phyloP scores from a whole-genome alignment of 23 tunicate species.

The Halocynthia roretzi region DNA sequence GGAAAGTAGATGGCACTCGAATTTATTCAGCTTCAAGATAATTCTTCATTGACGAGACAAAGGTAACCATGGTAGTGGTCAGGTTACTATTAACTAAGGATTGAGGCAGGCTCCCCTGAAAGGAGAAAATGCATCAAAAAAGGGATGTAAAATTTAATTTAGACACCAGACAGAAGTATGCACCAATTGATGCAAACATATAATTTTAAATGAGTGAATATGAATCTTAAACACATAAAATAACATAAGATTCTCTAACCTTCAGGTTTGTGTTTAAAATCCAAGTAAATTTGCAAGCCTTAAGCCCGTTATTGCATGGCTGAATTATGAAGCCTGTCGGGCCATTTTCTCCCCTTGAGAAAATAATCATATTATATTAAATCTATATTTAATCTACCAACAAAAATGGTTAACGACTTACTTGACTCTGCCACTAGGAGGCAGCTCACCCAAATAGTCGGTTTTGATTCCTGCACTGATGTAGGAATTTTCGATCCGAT shows the following conservation, averaged over 20 bases:
- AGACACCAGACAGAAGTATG: too few relatives aligned
- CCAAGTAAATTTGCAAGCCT: slow-evolving; percentile 56
- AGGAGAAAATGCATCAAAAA: slow-evolving; percentile 14
- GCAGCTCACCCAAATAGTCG: slow-evolving; percentile 38
- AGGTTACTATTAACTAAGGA: slow-evolving; percentile 68
- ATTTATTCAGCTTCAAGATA: slow-evolving; percentile 11
- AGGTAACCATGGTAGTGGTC: slow-evolving; percentile 62
- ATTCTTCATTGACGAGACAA: slow-evolving; percentile 46
- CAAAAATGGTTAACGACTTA: not conserved
- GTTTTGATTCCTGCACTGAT: slow-evolving; percentile 86
- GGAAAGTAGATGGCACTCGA: not conserved
- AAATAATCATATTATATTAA: not conserved
- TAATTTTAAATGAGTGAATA: not conserved
- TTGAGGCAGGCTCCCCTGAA: slow-evolving; percentile 69
- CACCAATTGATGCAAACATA: too few relatives aligned
- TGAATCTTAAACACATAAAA: not conserved
- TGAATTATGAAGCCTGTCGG: slow-evolving; percentile 78
- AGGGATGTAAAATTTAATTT: not conserved
- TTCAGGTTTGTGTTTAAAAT: slow-evolving; percentile 78
- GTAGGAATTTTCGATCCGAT: slow-evolving; percentile 44
- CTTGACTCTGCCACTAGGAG: slow-evolving; percentile 64
- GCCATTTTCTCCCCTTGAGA: slow-evolving; percentile 78
- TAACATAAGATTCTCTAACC: slow-evolving; percentile 18
- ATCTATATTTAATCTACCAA: slow-evolving; percentile 1
- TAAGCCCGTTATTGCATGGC: slow-evolving; percentile 20